Conservation (phyloP, 2,113 vertebrate species). For the Centropus bengalensis region DNA sequence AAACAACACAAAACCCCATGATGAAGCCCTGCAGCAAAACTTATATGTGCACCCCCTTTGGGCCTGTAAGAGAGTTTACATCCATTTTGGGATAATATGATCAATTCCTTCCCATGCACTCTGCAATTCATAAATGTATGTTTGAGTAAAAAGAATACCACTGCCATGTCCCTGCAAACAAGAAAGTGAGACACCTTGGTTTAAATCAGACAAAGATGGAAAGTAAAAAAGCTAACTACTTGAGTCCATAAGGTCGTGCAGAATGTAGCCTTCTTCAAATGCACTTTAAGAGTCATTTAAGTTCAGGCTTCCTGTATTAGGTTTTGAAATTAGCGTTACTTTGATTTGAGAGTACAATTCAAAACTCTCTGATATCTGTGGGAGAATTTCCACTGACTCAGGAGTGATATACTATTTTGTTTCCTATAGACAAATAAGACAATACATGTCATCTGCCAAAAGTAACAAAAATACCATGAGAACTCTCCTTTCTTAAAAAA, state of each 20-base stretch:
- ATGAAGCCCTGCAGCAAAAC: background rate
- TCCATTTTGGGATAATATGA: background rate
- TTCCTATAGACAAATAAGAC: background rate
- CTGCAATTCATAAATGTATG: background rate
- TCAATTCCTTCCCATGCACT: background rate
- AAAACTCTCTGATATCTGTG: background rate
- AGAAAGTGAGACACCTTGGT: background rate
- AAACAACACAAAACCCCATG: background rate
- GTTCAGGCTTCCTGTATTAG: slow-evolving; percentile 11
- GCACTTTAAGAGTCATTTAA: background rate
- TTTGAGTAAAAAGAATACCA: background rate
- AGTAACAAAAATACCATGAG: background rate
- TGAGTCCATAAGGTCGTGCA: background rate
- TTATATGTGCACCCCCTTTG: background rate
- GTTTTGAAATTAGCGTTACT: slow-evolving; percentile 20
- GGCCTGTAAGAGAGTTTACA: background rate
- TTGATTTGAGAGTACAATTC: background rate
- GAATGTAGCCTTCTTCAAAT: background rate
- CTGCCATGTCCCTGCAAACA: background rate
- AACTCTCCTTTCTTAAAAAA: background rate
- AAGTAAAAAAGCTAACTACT: background rate
- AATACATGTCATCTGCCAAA: slow-evolving; percentile 4
- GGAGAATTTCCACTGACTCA: slow-evolving; percentile 13
- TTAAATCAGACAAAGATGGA: background rate
- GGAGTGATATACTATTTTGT: background rate